Evolutionary conservation across 2,888 invertebrate species (phyloP).

Genomic region (Marasmarcha lunaedactyla): DNA sequence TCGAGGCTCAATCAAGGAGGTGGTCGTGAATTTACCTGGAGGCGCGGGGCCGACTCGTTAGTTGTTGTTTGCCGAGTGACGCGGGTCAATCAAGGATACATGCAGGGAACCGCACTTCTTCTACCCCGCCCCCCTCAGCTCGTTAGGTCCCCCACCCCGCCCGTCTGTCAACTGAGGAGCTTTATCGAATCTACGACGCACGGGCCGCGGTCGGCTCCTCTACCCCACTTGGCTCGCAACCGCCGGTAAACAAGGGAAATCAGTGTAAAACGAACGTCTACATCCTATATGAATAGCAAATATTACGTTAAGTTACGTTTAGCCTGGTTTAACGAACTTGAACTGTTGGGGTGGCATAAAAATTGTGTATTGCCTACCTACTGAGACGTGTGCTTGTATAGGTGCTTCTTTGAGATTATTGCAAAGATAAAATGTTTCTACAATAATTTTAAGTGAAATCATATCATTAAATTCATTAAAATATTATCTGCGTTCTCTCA

Average conservation of each 20-base stretch:
- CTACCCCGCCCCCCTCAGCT: conserved; percentile 40
- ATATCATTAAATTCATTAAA: too few relatives aligned
- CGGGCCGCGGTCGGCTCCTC: conserved; percentile 63
- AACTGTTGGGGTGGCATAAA: too few relatives aligned
- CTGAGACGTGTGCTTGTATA: too few relatives aligned
- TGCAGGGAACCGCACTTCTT: conserved; percentile 71
- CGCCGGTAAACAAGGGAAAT: conserved; percentile 64
- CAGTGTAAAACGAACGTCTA: conserved; percentile 59
- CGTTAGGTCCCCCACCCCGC: conserved; percentile 66
- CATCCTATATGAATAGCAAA: conserved; percentile 39
- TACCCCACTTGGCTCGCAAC: conserved; percentile 58
- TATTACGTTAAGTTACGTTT: conserved; percentile 14
- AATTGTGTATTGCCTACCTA: too few relatives aligned
- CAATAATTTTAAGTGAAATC: too few relatives aligned
- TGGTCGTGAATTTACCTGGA: conserved; percentile 60
- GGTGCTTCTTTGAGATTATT: too few relatives aligned
- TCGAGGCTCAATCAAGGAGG: conserved; percentile 60
- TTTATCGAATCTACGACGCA: conserved; percentile 70
- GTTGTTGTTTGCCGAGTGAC: conserved; percentile 71
- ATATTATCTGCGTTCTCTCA: too few relatives aligned
- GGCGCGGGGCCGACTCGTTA: conserved; percentile 63
- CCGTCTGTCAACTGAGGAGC: conserved; percentile 69
- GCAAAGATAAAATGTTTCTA: too few relatives aligned
- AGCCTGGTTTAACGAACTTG: conserved; percentile 9
- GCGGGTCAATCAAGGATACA: conserved; percentile 71